Evolutionary conservation across 1,140 invertebrate genomes (phyloP).

Genomic region (Ips nitidus): DNA sequence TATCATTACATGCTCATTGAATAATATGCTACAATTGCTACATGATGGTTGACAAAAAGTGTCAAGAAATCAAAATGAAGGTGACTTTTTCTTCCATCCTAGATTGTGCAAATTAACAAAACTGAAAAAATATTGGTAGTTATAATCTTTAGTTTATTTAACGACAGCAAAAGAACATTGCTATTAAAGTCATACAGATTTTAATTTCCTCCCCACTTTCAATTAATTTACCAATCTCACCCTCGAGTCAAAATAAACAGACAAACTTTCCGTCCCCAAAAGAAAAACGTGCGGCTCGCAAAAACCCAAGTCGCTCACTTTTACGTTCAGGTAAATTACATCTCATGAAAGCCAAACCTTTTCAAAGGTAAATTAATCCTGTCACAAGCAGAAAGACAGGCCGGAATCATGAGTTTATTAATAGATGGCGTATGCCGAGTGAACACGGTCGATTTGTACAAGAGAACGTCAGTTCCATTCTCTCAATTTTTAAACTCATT

Average conservation of each 20-base stretch:
- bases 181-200: no score
- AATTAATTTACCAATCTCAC: no score
- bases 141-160: no score
- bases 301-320: conserved; percentile 22
- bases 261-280: not conserved
- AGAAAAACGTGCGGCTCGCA: not conserved
- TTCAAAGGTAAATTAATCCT: conserved; percentile 45
- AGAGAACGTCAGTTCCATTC: conserved; percentile 43
- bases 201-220: no score
- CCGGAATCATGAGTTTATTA: conserved; percentile 46
- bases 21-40: no score
- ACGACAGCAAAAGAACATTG: no score
- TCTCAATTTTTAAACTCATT: conserved; percentile 46
- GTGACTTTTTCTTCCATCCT: no score
- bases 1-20: no score
- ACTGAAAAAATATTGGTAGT: no score
- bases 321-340: conserved; percentile 32
- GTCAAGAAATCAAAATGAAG: no score
- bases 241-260: not conserved
- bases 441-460: conserved; percentile 44
- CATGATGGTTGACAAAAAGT: no score
- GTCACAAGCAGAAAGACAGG: conserved; percentile 41
- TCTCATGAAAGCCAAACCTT: conserved; percentile 35
- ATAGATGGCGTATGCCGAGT: conserved; percentile 44
- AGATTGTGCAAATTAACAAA: no score